Conservation (phyloP, 2,797 vertebrate species). For the Eleutherodactylus coqui region DNA sequence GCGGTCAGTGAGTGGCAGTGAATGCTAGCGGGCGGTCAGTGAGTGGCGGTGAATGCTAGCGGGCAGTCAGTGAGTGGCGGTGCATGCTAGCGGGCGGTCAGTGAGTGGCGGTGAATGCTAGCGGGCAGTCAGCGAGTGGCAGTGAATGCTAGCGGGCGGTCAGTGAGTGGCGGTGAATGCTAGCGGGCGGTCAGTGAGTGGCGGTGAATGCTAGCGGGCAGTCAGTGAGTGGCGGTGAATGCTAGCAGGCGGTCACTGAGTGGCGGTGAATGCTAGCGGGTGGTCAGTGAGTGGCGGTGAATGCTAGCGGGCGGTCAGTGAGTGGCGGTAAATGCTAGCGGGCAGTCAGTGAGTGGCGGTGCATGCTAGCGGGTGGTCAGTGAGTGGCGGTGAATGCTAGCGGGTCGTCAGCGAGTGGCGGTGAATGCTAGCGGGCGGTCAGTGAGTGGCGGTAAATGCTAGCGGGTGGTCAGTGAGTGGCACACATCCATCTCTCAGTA, state of each 20-base stretch:
- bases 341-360: constrained; percentile 43
- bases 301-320: constrained; percentile 46
- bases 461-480: constrained; percentile 20
- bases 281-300: constrained; percentile 44
- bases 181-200: constrained; percentile 22
- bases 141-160: constrained; percentile 46
- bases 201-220: constrained; percentile 52
- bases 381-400: constrained; percentile 57
- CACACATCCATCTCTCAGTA: constrained; percentile 58
- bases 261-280: constrained; percentile 55
- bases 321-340: constrained; percentile 56
- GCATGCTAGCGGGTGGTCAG: constrained; percentile 44
- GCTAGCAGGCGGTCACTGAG: constrained; percentile 41
- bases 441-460: constrained; percentile 59
- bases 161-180: constrained; percentile 60
- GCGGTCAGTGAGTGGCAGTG: constrained; percentile 43
- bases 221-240: constrained; percentile 51
- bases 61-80: constrained; percentile 41
- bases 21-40: constrained; percentile 45
- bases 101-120: constrained; percentile 57
- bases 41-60: constrained; percentile 57
- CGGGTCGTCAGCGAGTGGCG: constrained; percentile 40
- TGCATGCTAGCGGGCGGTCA: constrained; percentile 47
- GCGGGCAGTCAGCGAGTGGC: constrained; percentile 35
- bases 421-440: constrained; percentile 45